Percentiles rank a stretch among this genome's conserved stretches.
Conservation (phyloP, 2,797 vertebrate genomes). For the Pseudocheirus occidentalis region DNA sequence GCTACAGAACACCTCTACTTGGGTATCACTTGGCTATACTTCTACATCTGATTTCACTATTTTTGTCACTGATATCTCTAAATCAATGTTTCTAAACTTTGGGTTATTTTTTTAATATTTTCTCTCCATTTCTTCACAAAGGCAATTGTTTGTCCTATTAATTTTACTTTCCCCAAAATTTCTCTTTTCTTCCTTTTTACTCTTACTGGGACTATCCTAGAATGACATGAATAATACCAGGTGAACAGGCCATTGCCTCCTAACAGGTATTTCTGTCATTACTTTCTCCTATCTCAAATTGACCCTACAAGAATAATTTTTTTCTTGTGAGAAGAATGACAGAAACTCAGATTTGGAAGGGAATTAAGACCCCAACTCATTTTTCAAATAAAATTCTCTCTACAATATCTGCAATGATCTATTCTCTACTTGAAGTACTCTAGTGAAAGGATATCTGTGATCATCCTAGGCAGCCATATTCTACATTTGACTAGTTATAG, state of each 20-base stretch:
- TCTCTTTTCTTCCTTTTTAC: not conserved
- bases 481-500: not conserved
- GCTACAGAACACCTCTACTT: no score
- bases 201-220: not conserved
- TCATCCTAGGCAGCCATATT: not conserved
- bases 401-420: not conserved
- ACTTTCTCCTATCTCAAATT: not conserved
- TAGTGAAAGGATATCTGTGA: not conserved
- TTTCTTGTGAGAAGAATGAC: not conserved
- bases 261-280: not conserved
- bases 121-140: not conserved
- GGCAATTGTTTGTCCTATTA: not conserved
- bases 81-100: no score
- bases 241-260: not conserved
- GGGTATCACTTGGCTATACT: no score
- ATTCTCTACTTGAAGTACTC: not conserved
- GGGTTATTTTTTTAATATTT: no score
- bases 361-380: not conserved
- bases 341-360: not conserved
- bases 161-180: not conserved
- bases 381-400: not conserved
- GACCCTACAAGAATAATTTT: not conserved
- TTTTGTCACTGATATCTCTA: no score
- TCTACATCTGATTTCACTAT: no score
- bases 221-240: no score